Evolutionary conservation across 1,140 invertebrate species (phyloP).

Genomic region (Cotesia glomerata): DNA sequence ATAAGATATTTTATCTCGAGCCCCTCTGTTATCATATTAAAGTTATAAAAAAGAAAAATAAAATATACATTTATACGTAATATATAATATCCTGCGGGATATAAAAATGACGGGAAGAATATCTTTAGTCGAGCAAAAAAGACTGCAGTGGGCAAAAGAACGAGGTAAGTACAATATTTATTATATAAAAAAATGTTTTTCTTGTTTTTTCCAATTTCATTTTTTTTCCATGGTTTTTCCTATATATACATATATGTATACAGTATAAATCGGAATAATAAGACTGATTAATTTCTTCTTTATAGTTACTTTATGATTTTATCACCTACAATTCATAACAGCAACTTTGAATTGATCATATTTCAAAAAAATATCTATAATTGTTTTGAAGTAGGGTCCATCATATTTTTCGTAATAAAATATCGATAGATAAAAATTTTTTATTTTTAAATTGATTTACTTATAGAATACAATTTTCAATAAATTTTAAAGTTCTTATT

Average conservation of each 20-base stretch:
- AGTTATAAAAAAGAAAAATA: not conserved
- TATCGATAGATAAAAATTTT: too few relatives aligned
- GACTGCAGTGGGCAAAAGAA: constrained; percentile 77
- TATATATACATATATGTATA: not conserved
- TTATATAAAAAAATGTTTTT: not conserved
- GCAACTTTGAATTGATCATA: too few relatives aligned
- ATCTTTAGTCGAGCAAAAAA: constrained; percentile 75
- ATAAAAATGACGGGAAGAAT: constrained; percentile 57
- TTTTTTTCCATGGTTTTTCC: not conserved
- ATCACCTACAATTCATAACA: too few relatives aligned
- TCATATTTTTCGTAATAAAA: too few relatives aligned
- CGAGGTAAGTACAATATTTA: constrained; percentile 64
- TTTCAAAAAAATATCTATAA: too few relatives aligned
- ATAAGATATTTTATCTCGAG: constrained; percentile 17
- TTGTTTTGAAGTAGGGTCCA: too few relatives aligned
- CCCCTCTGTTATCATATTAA: constrained; percentile 8
- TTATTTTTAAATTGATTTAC: too few relatives aligned
- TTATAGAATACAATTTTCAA: too few relatives aligned
- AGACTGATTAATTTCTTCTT: too few relatives aligned
- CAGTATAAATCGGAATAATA: too few relatives aligned
- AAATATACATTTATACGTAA: constrained; percentile 13
- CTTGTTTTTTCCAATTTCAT: constrained; percentile 6
- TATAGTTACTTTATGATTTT: too few relatives aligned
- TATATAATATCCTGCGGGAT: constrained; percentile 31
- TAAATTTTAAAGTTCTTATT: too few relatives aligned